phyloP scores from a whole-genome alignment of 2,797 vertebrate genomes.

The Florisuga fusca region DNA sequence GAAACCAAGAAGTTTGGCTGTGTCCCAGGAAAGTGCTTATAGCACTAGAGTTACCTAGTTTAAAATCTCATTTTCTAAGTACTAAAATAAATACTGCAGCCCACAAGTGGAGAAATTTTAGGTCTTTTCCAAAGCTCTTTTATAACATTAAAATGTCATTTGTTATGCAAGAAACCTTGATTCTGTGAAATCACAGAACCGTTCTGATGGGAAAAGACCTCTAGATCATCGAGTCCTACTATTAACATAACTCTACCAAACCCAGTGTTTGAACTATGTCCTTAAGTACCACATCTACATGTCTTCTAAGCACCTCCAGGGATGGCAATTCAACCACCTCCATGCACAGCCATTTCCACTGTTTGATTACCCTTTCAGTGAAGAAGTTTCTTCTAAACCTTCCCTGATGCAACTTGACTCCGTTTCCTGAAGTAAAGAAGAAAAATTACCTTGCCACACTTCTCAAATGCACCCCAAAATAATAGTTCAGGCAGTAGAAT shows the following conservation, averaged over 20 bases:
- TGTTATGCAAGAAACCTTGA: neutral
- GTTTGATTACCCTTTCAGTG: no score
- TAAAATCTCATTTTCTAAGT: slow-evolving; percentile 10
- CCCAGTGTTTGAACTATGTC: no score
- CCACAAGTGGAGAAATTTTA: neutral
- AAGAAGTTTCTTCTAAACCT: no score
- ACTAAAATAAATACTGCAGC: neutral
- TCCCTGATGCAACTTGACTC: no score
- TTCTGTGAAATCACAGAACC: neutral
- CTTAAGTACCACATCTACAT: no score
- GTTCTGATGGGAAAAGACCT: no score
- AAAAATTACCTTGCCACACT: neutral
- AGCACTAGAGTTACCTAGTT: neutral
- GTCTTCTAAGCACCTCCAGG: no score
- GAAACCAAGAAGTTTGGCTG: slow-evolving; percentile 4
- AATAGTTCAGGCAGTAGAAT: neutral
- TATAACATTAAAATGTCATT: neutral
- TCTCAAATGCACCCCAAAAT: neutral
- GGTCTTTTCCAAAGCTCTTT: neutral
- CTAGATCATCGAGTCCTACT: no score
- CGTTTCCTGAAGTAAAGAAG: neutral
- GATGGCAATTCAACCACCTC: no score
- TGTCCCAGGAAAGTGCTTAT: neutral
- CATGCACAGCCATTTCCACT: no score
- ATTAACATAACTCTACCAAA: no score